Conservation (phyloP, 2,888 invertebrate genomes). For the Eupeodes luniger region DNA sequence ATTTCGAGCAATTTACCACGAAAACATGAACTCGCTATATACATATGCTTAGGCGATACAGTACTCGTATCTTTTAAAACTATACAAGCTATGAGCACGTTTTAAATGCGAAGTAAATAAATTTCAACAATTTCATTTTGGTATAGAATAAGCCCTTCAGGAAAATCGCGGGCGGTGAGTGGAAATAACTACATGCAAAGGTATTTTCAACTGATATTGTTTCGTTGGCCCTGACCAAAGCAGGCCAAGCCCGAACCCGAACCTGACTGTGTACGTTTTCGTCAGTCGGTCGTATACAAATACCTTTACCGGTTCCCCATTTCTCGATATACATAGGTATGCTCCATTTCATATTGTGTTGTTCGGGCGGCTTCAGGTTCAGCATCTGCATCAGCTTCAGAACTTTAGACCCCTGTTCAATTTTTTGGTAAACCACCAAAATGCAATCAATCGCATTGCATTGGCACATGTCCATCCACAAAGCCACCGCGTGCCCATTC, state of each 20-base stretch:
- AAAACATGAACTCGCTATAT: background rate
- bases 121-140: constrained; percentile 50
- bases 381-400: background rate
- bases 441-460: constrained; percentile 75
- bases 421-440: constrained; percentile 70
- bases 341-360: background rate
- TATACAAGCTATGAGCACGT: constrained; percentile 1
- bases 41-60: background rate
- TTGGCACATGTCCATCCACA: constrained; percentile 71
- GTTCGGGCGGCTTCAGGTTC: background rate
- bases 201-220: constrained; percentile 44
- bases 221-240: background rate
- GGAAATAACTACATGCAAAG: background rate
- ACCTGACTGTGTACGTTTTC: too few relatives aligned
- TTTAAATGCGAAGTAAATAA: constrained; percentile 22
- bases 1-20: constrained; percentile 29
- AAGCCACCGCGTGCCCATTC: constrained; percentile 67
- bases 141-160: constrained; percentile 43
- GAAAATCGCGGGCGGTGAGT: constrained; percentile 1
- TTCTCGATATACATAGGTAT: too few relatives aligned
- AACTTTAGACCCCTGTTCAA: constrained; percentile 21
- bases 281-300: too few relatives aligned
- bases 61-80: background rate
- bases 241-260: too few relatives aligned
- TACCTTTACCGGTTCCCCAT: too few relatives aligned